Base-by-base conservation (phyloP, 2,888 invertebrate species). In the Lacanobia oleracea region DNA sequence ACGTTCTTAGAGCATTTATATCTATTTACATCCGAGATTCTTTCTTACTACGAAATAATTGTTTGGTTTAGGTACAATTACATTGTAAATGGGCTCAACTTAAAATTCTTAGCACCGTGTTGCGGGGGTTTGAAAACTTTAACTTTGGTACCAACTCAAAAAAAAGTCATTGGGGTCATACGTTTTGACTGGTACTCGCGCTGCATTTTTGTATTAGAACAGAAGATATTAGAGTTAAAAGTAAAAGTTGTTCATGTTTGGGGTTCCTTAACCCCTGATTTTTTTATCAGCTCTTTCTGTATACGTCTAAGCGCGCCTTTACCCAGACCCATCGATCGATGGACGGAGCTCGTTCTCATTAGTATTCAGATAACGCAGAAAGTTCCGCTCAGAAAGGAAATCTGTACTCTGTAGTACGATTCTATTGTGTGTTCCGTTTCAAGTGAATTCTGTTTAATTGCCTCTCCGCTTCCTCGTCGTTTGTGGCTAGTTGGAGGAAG, bases 351-450 rank as follows among this genome's bases (percentile, higher is more conserved):
- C 43, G 51, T 37, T 57, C 78, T 76, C 77, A 86, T 89, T 89
- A 77, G 69, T 75, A 89, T 88, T 88, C 88, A 80, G 81, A 77
- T 77, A 78, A 76, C 84, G 82, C 81, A 70, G 71, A 79, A 71
- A 87, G 88, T 86, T 89, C 87, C 87, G 85, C 84, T 82, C 78
- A 64, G 67, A 83, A 87, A 83, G 86, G 85, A 88, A 88, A 89
- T 86, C 85, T 80, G 77, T 82, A 77, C 43, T 67, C 83, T 76
- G 79, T 83, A 74, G 60, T 77, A 86, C 78, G 83, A 81, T 81
- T 70, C 71, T 82, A 82, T 84, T 82, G 77, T 75, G 68, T 76
- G 75, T 84, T 80, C 72, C 71, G 71, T 81, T 80, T 76, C 64
- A 66, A 74, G 64, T 78, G 56, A 70, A 84, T 81, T 76, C 77